Evolutionary conservation across 2,888 invertebrate genomes (phyloP).

Genomic region (Cosmorhoe ocellata): DNA sequence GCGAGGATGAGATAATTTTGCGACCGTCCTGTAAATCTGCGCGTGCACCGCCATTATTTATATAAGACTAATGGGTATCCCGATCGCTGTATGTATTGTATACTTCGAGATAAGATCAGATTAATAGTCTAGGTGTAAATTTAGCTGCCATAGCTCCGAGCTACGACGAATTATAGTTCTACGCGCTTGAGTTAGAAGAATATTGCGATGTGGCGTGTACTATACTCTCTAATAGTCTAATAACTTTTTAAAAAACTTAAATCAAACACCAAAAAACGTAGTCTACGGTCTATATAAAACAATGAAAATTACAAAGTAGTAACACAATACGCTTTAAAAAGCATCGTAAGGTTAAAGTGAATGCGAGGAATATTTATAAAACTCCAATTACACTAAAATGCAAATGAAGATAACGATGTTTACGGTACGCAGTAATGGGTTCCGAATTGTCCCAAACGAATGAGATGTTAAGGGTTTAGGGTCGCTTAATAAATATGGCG

Average conservation of each 20-base stretch:
- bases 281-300: too few relatives aligned
- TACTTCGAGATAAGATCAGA: not conserved
- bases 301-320: too few relatives aligned
- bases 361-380: slow-evolving; percentile 8
- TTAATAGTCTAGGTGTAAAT: not conserved
- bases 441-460: slow-evolving; percentile 30
- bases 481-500: slow-evolving; percentile 33
- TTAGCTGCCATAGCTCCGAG: not conserved
- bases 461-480: slow-evolving; percentile 29
- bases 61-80: slow-evolving; percentile 9
- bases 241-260: too few relatives aligned
- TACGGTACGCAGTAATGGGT: slow-evolving; percentile 19
- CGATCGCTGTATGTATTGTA: not conserved
- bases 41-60: slow-evolving; percentile 18
- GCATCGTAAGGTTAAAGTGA: not conserved
- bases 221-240: too few relatives aligned
- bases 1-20: slow-evolving; percentile 24
- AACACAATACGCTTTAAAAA: too few relatives aligned
- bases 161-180: not conserved
- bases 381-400: slow-evolving; percentile 22
- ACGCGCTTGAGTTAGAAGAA: not conserved
- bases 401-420: slow-evolving; percentile 22
- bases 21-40: slow-evolving; percentile 18
- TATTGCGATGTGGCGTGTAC: too few relatives aligned
- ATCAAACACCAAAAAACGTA: too few relatives aligned